These are phyloP conservation scores for Macropodus opercularis DNA, from an alignment of 2,797 vertebrate species.

Conservation along the genomic window DNA sequence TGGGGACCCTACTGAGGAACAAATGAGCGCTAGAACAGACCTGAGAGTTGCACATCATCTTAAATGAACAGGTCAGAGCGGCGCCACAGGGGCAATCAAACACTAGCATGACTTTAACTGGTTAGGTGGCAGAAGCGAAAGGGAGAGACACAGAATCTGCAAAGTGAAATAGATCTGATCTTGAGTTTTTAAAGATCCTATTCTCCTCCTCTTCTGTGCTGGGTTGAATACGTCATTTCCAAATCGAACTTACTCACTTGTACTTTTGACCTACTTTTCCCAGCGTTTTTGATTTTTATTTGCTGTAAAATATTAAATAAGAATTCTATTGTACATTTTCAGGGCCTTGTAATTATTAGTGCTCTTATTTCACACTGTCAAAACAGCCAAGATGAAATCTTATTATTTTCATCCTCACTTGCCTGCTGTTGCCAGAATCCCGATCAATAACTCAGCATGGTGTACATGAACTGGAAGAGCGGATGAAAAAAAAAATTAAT, in stretches of 20 bases:
- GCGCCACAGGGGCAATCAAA: conserved; percentile 77
- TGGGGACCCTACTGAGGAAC: conserved; percentile 66
- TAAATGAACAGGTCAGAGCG: conserved; percentile 83
- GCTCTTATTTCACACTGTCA: conserved; percentile 35
- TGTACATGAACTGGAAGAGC: conserved; percentile 30
- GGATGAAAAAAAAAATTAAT: conserved; percentile 74
- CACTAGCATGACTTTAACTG: conserved; percentile 70
- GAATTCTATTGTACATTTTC: conserved; percentile 22
- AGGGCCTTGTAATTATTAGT: conserved; percentile 38
- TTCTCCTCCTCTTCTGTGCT: conserved; percentile 30
- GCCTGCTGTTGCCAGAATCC: conserved; percentile 19
- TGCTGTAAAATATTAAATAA: conserved; percentile 28
- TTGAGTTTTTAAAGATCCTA: conserved; percentile 30
- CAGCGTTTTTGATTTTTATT: conserved; percentile 43
- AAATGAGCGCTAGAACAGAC: conserved; percentile 74
- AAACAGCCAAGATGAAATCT: conserved; percentile 29
- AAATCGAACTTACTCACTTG: too few species aligned
- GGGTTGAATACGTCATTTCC: conserved; percentile 32
- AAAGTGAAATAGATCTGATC: conserved; percentile 17
- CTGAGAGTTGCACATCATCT: conserved; percentile 82
- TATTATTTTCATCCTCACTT: conserved; percentile 36
- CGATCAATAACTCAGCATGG: conserved; percentile 50
- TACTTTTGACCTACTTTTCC: conserved; percentile 53
- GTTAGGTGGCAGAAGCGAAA: conserved; percentile 38
- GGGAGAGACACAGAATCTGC: not conserved